Conservation (phyloP, 2,888 invertebrate genomes). For the Caenorhabditis angaria region DNA sequence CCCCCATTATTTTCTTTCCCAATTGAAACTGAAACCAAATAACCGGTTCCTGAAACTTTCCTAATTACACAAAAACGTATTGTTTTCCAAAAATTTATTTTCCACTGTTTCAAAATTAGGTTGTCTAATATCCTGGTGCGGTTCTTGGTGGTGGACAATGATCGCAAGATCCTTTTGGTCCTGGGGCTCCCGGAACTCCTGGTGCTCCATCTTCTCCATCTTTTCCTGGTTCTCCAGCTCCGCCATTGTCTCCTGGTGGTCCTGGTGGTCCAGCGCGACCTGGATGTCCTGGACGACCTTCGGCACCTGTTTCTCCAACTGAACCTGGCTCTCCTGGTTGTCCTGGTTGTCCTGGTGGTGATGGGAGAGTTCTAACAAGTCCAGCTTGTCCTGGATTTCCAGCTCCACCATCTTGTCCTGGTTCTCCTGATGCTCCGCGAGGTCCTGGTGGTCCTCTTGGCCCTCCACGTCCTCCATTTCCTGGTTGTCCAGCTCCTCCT, state of each 20-base stretch:
- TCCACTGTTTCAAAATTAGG: constrained; percentile 35
- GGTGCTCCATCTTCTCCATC: constrained; percentile 56
- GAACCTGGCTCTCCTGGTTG: constrained; percentile 52
- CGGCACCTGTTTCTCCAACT: constrained; percentile 49
- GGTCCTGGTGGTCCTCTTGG: constrained; percentile 58
- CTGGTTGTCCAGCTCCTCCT: constrained; percentile 55
- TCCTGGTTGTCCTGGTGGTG: constrained; percentile 57
- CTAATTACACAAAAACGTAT: background rate
- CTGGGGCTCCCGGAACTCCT: constrained; percentile 54
- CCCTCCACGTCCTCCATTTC: constrained; percentile 58
- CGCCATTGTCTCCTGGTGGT: constrained; percentile 57
- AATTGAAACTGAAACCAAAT: too few relatives aligned
- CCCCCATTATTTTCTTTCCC: too few relatives aligned
- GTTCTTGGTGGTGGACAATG: constrained; percentile 58
- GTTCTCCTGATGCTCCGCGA: constrained; percentile 57
- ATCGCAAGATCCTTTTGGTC: constrained; percentile 59
- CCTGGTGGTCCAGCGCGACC: constrained; percentile 56
- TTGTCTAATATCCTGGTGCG: constrained; percentile 53
- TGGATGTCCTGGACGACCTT: constrained; percentile 54
- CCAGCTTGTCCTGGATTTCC: constrained; percentile 58
- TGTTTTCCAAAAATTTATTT: background rate
- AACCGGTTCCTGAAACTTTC: background rate
- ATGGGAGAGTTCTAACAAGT: constrained; percentile 39
- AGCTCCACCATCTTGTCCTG: constrained; percentile 57
- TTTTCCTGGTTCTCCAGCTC: constrained; percentile 57